These are phyloP conservation scores for Meles meles DNA, from an alignment of 2,113 vertebrate species.

Conservation along the genomic window DNA sequence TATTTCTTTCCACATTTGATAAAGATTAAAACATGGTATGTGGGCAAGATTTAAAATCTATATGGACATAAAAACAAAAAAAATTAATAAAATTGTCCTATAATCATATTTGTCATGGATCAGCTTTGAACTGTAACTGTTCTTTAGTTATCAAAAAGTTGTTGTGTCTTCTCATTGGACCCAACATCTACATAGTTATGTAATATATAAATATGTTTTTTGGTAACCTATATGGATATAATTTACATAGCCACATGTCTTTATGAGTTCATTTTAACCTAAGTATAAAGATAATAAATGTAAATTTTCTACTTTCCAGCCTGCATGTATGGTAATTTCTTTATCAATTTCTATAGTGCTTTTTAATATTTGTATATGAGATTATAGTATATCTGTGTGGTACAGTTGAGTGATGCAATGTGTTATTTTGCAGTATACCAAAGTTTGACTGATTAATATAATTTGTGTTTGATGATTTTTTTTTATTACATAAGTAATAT, in stretches of 20 bases:
- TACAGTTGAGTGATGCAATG: neutral
- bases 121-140: neutral
- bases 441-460: neutral
- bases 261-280: neutral
- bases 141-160: neutral
- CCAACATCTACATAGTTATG: neutral
- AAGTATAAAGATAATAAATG: neutral
- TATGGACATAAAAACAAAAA: neutral
- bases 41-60: neutral
- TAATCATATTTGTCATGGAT: neutral
- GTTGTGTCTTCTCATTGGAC: neutral
- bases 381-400: neutral
- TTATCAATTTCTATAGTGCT: neutral
- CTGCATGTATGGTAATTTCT: neutral
- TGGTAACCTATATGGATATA: neutral
- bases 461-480: neutral
- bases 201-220: neutral
- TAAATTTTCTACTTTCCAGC: neutral
- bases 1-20: neutral
- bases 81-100: neutral
- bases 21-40: neutral
- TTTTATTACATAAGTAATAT: neutral
- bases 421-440: neutral
- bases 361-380: neutral
- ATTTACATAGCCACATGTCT: neutral